phyloP scores from a whole-genome alignment of 2,888 invertebrate genomes.

The Lasioglossum pauxillum region DNA sequence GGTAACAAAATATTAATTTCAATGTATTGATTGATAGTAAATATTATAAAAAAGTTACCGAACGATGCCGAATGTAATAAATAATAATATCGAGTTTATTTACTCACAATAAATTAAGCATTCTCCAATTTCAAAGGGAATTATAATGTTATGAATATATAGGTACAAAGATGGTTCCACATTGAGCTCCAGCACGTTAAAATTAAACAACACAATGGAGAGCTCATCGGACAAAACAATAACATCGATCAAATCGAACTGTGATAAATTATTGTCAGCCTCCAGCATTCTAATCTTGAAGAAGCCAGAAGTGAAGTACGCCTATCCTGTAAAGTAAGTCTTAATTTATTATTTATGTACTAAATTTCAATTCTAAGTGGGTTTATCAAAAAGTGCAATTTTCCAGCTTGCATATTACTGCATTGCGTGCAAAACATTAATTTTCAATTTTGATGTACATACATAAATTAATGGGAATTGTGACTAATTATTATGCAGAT shows the following conservation, averaged over 20 bases:
- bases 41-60: not conserved
- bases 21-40: not conserved
- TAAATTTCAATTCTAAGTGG: not conserved
- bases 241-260: conserved; percentile 73
- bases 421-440: not conserved
- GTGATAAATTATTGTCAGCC: conserved; percentile 73
- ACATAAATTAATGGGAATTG: not conserved
- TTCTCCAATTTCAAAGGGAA: not conserved
- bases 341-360: not conserved
- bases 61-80: no score
- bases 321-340: conserved; percentile 82
- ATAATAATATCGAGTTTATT: not conserved
- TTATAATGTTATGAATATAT: conserved; percentile 5
- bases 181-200: conserved; percentile 74
- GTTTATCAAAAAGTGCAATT: not conserved
- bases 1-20: not conserved
- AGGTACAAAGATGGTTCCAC: conserved; percentile 76
- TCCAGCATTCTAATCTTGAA: conserved; percentile 73
- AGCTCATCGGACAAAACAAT: conserved; percentile 75
- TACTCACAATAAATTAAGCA: not conserved
- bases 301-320: conserved; percentile 82
- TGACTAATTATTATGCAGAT: conserved; percentile 67
- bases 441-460: not conserved
- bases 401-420: not conserved
- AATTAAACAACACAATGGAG: conserved; percentile 73